A percentile compares a stretch with the other conserved stretches of the same genome.
Evolutionary conservation across 2,797 vertebrate genomes (phyloP).

Genomic region (Melanotaenia nigrans): DNA sequence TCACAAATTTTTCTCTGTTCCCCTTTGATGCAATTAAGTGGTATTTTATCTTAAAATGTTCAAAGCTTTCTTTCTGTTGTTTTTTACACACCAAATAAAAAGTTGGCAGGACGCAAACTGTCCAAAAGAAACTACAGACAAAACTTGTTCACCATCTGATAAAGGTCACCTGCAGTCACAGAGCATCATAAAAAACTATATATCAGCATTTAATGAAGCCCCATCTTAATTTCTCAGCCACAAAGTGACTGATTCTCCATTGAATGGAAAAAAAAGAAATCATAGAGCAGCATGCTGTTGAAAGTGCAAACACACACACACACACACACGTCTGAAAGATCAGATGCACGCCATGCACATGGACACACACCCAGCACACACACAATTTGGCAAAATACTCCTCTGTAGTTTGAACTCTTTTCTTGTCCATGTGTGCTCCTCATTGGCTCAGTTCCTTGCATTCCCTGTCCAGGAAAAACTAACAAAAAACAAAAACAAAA

Average conservation of each 20-base stretch:
- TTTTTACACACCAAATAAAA: slow-evolving; percentile 32
- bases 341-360: slow-evolving; percentile 73
- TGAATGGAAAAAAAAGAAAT: slow-evolving; percentile 35
- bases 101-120: slow-evolving; percentile 9
- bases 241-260: slow-evolving; percentile 84
- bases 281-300: slow-evolving; percentile 96
- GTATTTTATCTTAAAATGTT: slow-evolving; percentile 31
- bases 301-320: slow-evolving; percentile 76
- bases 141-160: slow-evolving; percentile 8
- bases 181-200: slow-evolving; percentile 18
- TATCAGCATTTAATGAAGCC: slow-evolving; percentile 22
- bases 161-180: slow-evolving; percentile 12
- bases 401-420: slow-evolving; percentile 55
- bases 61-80: slow-evolving; percentile 14
- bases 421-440: slow-evolving; percentile 34
- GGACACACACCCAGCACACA: slow-evolving; percentile 71
- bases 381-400: slow-evolving; percentile 92
- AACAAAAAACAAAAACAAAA: not conserved
- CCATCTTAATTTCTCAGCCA: slow-evolving; percentile 12
- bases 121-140: slow-evolving; percentile 19
- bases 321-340: slow-evolving; percentile 71
- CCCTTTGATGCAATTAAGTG: slow-evolving; percentile 1
- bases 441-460: slow-evolving; percentile 38
- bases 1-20: slow-evolving; percentile 1
- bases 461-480: slow-evolving; percentile 43